phyloP scores from a whole-genome alignment of 2,888 invertebrate genomes.

The Phragmatobia fuliginosa region DNA sequence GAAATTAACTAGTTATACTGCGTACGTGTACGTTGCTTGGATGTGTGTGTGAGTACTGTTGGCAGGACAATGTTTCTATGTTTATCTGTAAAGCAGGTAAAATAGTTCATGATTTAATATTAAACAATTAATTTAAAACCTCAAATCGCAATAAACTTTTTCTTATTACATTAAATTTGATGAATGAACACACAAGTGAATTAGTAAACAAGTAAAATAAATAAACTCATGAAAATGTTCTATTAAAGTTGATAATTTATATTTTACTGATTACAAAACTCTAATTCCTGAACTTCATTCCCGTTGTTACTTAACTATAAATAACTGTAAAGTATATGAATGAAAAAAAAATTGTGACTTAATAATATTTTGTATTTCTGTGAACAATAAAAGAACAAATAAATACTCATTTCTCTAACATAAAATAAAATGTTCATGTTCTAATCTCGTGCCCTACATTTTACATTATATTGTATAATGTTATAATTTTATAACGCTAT shows the following conservation, averaged over 20 bases:
- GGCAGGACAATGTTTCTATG: conserved; percentile 42
- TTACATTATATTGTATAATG: conserved; percentile 10
- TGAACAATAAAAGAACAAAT: neutral
- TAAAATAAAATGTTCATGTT: conserved; percentile 8
- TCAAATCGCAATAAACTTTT: neutral
- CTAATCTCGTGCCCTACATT: conserved; percentile 16
- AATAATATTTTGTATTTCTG: neutral
- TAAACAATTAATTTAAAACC: neutral
- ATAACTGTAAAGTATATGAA: neutral
- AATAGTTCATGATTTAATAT: neutral
- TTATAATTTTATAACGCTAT: conserved; percentile 8
- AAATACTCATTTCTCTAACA: conserved; percentile 1
- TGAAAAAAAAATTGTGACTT: neutral
- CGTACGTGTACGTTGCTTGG: conserved; percentile 53
- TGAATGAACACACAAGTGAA: neutral
- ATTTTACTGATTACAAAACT: too few species aligned
- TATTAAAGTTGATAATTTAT: too few species aligned
- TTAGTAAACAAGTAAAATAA: neutral
- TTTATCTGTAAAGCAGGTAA: neutral
- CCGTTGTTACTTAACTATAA: too few species aligned
- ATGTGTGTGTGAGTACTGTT: conserved; percentile 64
- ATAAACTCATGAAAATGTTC: neutral
- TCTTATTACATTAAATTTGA: neutral
- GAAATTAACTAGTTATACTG: conserved; percentile 85
- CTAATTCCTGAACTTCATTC: too few species aligned